These are phyloP conservation scores for Erebia aethiops DNA, from an alignment of 2,888 invertebrate genomes.

Conservation along the genomic window DNA sequence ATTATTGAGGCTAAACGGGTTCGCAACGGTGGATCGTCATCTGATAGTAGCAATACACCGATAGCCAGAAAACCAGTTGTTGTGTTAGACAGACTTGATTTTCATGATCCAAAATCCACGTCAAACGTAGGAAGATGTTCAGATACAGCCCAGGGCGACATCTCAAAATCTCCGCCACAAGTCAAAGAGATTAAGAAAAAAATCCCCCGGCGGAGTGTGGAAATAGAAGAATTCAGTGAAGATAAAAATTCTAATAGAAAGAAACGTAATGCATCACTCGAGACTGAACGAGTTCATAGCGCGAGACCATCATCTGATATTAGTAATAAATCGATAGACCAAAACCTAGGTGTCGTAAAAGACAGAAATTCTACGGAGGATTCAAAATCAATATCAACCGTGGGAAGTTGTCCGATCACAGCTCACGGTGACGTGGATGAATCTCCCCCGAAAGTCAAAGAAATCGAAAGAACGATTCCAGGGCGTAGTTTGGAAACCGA, in stretches of 20 bases:
- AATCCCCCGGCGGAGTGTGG: too few relatives aligned
- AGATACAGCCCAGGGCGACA: constrained; percentile 60
- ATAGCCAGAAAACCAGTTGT: constrained; percentile 18
- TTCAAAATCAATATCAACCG: constrained; percentile 56
- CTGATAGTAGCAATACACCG: neutral
- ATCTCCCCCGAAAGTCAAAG: constrained; percentile 53
- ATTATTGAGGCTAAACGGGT: neutral
- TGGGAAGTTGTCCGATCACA: constrained; percentile 58
- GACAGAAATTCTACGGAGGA: constrained; percentile 40
- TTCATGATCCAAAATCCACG: constrained; percentile 55
- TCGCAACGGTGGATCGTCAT: neutral
- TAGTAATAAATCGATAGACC: neutral
- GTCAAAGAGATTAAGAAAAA: too few relatives aligned
- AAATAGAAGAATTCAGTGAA: too few relatives aligned
- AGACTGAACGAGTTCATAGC: neutral
- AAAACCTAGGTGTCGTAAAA: constrained; percentile 10
- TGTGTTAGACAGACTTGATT: constrained; percentile 25
- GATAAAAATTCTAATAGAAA: too few relatives aligned
- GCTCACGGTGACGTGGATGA: constrained; percentile 62
- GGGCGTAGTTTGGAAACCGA: constrained; percentile 56
- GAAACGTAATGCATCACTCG: neutral
- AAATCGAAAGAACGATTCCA: constrained; percentile 47
- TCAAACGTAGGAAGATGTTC: constrained; percentile 53
- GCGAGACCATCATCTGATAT: neutral
- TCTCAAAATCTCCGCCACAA: too few relatives aligned